phyloP scores from a whole-genome alignment of 2,113 vertebrate species.

The Grallaria varia region DNA sequence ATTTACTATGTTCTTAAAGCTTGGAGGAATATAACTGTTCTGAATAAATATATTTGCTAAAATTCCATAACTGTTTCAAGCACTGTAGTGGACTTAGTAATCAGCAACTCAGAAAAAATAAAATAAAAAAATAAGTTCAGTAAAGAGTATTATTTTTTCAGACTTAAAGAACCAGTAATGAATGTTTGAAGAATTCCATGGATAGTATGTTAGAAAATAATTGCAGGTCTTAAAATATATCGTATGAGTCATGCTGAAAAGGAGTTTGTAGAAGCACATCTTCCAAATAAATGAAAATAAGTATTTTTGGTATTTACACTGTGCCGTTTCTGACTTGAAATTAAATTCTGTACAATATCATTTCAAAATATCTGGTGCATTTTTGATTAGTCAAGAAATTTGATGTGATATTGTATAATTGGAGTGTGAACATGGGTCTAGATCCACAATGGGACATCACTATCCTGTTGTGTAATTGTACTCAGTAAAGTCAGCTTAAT shows the following conservation, averaged over 20 bases:
- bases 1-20: neutral
- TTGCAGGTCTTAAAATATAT: neutral
- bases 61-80: neutral
- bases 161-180: neutral
- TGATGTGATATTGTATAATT: neutral
- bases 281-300: neutral
- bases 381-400: neutral
- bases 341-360: neutral
- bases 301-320: neutral
- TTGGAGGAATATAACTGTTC: neutral
- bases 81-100: neutral
- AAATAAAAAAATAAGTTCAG: neutral
- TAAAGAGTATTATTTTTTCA: neutral
- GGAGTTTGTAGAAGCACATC: neutral
- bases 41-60: neutral
- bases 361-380: neutral
- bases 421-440: neutral
- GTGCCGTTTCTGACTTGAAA: neutral
- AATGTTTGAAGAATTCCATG: neutral
- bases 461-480: accelerated
- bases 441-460: neutral
- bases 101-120: neutral
- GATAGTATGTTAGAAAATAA: neutral
- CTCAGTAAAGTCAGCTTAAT: neutral
- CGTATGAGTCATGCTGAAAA: neutral